A percentile compares a stretch with the other conserved stretches of the same genome.
Evolutionary conservation across 2,888 invertebrate genomes (phyloP).

Genomic region (Stenoptilia bipunctidactyla): DNA sequence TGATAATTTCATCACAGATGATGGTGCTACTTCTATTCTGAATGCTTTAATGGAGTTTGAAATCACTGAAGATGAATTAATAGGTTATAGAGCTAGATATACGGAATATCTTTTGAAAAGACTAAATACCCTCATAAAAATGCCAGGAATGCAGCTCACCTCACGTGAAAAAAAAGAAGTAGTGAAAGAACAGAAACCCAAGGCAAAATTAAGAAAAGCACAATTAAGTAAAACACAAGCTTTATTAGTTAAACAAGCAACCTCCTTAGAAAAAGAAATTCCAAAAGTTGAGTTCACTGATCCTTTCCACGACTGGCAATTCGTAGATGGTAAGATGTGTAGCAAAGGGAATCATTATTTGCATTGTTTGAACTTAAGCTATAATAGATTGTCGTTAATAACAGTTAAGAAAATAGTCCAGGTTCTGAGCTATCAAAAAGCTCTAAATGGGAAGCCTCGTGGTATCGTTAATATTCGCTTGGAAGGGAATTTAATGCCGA

Average conservation of each 20-base stretch:
- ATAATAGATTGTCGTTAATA: neutral
- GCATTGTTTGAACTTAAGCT: neutral
- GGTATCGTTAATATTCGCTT: neutral
- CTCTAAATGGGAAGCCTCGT: neutral
- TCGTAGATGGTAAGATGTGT: neutral
- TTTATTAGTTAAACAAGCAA: too few relatives aligned
- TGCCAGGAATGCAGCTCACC: too few relatives aligned
- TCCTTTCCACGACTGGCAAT: neutral
- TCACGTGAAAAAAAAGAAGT: too few relatives aligned
- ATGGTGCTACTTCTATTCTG: slow-evolving; percentile 27
- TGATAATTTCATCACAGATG: slow-evolving; percentile 22
- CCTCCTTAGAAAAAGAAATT: too few relatives aligned
- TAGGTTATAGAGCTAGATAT: slow-evolving; percentile 4
- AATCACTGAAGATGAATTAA: slow-evolving; percentile 27
- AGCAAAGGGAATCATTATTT: neutral
- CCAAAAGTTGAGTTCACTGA: neutral
- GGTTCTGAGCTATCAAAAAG: neutral
- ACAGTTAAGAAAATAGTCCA: neutral
- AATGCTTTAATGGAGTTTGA: slow-evolving; percentile 29
- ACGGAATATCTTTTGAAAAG: slow-evolving; percentile 14
- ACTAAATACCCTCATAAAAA: too few relatives aligned
- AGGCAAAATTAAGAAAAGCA: too few relatives aligned
- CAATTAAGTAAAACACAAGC: too few relatives aligned
- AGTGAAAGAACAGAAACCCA: too few relatives aligned
- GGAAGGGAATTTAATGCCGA: neutral